These are phyloP conservation scores for Polylopha cassiicola DNA, from an alignment of 2,888 invertebrate genomes.

Conservation along the genomic window DNA sequence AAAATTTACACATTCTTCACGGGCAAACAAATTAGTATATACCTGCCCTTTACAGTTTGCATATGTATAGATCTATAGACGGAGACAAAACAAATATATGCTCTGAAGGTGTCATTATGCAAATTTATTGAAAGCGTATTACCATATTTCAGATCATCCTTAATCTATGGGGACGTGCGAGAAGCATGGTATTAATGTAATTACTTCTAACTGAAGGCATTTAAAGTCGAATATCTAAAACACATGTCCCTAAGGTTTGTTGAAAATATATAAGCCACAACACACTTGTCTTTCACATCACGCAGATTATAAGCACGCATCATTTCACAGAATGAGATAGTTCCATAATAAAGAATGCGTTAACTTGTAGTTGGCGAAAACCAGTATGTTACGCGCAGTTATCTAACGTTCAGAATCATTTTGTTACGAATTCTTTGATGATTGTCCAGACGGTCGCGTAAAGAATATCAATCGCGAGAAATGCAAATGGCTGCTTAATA, in stretches of 20 bases:
- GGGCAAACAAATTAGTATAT: constrained; percentile 8
- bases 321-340: too few species aligned
- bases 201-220: constrained; percentile 13
- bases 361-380: constrained; percentile 13
- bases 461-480: constrained; percentile 26
- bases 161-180: constrained; percentile 6
- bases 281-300: too few species aligned
- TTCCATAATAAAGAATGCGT: constrained; percentile 17
- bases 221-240: too few species aligned
- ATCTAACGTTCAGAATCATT: constrained; percentile 26
- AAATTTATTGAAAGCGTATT: constrained; percentile 2
- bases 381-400: constrained; percentile 28
- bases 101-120: constrained; percentile 12
- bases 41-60: constrained; percentile 5
- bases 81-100: constrained; percentile 6
- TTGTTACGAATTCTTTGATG: constrained; percentile 24
- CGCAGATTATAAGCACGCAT: too few species aligned
- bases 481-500: constrained; percentile 21
- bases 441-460: constrained; percentile 5
- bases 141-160: constrained; percentile 7
- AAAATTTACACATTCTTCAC: constrained; percentile 7
- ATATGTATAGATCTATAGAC: too few species aligned
- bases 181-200: neutral
- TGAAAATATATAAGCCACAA: too few species aligned
- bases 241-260: too few species aligned